Evolutionary conservation across 1,140 invertebrate species (phyloP).

Genomic region (Odontomachus brunneus): DNA sequence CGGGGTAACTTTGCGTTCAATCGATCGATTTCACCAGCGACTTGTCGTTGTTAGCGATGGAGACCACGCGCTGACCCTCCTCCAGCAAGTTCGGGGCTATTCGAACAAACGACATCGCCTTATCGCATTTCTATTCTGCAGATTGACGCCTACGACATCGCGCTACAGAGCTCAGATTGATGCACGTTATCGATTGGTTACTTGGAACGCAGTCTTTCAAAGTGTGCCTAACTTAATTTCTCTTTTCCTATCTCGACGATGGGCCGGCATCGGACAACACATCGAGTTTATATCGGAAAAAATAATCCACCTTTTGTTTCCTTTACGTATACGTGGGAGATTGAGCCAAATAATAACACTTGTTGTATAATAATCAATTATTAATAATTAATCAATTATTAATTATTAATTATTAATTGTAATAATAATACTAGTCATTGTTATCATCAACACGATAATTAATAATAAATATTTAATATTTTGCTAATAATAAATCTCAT

Average conservation of each 20-base stretch:
- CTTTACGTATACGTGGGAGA: not conserved
- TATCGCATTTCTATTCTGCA: slow-evolving; percentile 23
- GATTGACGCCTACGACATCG: slow-evolving; percentile 45
- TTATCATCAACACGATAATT: not conserved
- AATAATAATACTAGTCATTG: no score
- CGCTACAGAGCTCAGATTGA: slow-evolving; percentile 26
- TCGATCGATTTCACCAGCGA: slow-evolving; percentile 24
- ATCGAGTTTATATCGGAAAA: not conserved
- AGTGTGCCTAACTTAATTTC: slow-evolving; percentile 17
- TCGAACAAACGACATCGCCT: slow-evolving; percentile 27
- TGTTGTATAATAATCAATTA: no score
- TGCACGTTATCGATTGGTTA: slow-evolving; percentile 43
- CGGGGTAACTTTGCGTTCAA: slow-evolving; percentile 13
- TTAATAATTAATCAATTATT: no score
- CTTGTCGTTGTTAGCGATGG: slow-evolving; percentile 20
- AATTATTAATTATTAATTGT: no score
- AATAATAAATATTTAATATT: not conserved
- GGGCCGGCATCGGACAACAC: not conserved
- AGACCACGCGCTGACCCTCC: slow-evolving; percentile 32
- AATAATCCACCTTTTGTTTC: slow-evolving; percentile 18
- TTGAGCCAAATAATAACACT: not conserved
- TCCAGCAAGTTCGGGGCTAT: slow-evolving; percentile 29
- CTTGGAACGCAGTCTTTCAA: slow-evolving; percentile 10
- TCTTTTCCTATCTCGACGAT: slow-evolving; percentile 19
- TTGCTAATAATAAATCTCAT: not conserved